These are phyloP conservation scores for Colostygia pectinataria DNA, from an alignment of 2,888 invertebrate species.

Conservation along the genomic window DNA sequence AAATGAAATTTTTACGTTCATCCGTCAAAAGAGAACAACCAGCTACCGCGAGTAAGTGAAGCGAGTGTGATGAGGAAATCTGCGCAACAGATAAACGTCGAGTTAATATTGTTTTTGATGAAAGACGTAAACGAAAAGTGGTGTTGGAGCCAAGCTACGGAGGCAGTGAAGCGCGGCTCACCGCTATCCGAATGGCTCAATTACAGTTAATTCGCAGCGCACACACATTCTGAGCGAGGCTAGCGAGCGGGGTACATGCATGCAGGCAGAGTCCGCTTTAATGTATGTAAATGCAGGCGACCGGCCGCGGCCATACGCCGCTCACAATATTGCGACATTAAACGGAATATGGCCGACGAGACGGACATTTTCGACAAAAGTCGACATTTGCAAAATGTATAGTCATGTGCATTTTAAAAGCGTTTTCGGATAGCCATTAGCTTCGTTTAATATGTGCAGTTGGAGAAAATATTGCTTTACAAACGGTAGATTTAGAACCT, in stretches of 20 bases:
- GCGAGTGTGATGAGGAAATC: conserved; percentile 18
- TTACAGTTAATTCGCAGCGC: conserved; percentile 81
- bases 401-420: conserved; percentile 59
- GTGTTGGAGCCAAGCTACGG: conserved; percentile 50
- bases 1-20: conserved; percentile 25
- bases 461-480: conserved; percentile 14
- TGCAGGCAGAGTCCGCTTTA: conserved; percentile 73
- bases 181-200: conserved; percentile 80
- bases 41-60: conserved; percentile 18
- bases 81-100: conserved; percentile 32
- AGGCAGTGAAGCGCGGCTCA: conserved; percentile 66
- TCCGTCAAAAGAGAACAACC: conserved; percentile 25
- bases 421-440: conserved; percentile 49
- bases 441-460: conserved; percentile 15
- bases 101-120: conserved; percentile 44
- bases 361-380: conserved; percentile 77
- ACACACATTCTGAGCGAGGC: conserved; percentile 71
- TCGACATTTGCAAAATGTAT: conserved; percentile 70
- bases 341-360: conserved; percentile 78
- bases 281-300: conserved; percentile 82
- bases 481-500: conserved; percentile 6
- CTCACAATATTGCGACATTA: conserved; percentile 81
- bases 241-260: conserved; percentile 62
- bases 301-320: conserved; percentile 74
- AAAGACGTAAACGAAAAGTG: conserved; percentile 38